phyloP scores from a whole-genome alignment of 2,888 invertebrate genomes.

The Zonitis immaculata region DNA sequence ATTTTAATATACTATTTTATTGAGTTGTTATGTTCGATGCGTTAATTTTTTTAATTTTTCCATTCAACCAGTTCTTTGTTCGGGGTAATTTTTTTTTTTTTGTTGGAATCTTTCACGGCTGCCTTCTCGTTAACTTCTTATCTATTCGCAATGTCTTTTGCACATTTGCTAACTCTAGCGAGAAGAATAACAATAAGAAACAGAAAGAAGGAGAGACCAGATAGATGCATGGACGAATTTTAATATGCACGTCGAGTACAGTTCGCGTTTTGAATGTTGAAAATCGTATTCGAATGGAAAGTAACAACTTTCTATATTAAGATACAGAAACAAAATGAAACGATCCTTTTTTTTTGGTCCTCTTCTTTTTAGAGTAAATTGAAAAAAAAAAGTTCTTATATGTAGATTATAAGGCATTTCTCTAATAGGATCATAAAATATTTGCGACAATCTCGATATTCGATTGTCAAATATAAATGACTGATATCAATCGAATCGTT shows the following conservation, averaged over 20 bases:
- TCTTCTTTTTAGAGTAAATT: too few species aligned
- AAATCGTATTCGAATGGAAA: conserved; percentile 20
- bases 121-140: conserved; percentile 40
- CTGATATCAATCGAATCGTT: neutral
- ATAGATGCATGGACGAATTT: conserved; percentile 34
- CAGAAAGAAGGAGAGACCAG: conserved; percentile 11
- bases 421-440: too few species aligned
- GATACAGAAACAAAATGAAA: conserved; percentile 18
- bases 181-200: conserved; percentile 43
- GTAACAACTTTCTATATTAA: conserved; percentile 22
- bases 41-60: too few species aligned
- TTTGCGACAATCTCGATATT: too few species aligned
- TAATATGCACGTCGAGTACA: conserved; percentile 39
- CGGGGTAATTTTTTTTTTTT: conserved; percentile 16
- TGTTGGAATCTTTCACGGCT: conserved; percentile 30
- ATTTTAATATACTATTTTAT: too few species aligned
- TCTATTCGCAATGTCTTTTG: conserved; percentile 44
- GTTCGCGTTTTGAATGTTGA: conserved; percentile 34
- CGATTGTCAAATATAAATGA: neutral
- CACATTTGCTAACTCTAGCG: conserved; percentile 44
- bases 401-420: too few species aligned
- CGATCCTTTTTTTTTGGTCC: conserved; percentile 21
- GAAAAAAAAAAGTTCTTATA: too few species aligned
- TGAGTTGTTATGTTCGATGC: too few species aligned
- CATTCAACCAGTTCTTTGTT: conserved; percentile 12